Conservation (phyloP, 1,140 invertebrate genomes). For the Rhysida immarginata region DNA sequence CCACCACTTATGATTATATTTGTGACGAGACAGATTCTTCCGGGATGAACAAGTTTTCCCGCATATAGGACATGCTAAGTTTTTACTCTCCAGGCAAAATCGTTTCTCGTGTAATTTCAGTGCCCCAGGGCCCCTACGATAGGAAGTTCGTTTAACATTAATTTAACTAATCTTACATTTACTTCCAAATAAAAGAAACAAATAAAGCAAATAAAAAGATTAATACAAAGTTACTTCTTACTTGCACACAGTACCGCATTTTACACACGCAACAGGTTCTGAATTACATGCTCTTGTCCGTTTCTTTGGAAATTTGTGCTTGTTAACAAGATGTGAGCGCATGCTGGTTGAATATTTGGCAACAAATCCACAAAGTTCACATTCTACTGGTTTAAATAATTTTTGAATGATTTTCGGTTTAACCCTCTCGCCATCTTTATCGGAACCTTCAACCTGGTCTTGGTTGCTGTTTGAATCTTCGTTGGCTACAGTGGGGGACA, state of each 20-base stretch:
- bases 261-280: not conserved
- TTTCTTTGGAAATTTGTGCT: constrained; percentile 1
- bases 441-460: too few relatives aligned
- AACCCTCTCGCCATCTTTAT: too few relatives aligned
- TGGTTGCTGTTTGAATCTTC: too few relatives aligned
- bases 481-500: too few relatives aligned
- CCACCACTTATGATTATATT: not conserved
- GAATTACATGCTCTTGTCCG: not conserved
- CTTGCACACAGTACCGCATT: not conserved
- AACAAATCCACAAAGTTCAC: not conserved
- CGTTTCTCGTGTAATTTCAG: not conserved
- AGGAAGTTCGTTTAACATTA: too few relatives aligned
- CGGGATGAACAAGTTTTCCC: not conserved
- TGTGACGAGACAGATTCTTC: not conserved
- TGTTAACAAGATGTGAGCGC: not conserved
- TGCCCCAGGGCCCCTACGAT: not conserved
- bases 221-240: too few relatives aligned
- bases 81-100: not conserved
- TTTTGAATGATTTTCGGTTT: not conserved
- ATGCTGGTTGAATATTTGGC: not conserved
- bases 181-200: not conserved
- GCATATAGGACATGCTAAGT: not conserved
- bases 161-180: not conserved
- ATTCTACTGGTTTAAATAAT: not conserved
- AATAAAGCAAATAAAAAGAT: too few relatives aligned